These are phyloP conservation scores for Cephalophus harveyi DNA, from an alignment of 2,113 vertebrate genomes.

Conservation along the genomic window DNA sequence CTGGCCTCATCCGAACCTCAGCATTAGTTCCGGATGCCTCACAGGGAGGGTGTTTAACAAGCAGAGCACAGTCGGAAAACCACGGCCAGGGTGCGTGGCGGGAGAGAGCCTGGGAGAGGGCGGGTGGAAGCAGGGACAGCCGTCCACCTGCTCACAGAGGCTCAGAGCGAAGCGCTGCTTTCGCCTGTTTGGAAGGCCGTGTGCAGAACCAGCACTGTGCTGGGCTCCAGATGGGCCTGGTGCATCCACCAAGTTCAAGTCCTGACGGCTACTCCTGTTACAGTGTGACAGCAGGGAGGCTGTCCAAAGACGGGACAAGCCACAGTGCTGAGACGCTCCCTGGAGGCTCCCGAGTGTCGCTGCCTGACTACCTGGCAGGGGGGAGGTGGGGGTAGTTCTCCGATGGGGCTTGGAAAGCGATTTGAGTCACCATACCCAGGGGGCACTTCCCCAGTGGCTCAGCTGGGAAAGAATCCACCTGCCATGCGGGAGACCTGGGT, in stretches of 20 bases:
- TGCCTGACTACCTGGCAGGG: rapidly evolving
- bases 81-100: rapidly evolving
- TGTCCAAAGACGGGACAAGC: rapidly evolving
- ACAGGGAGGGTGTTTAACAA: background rate
- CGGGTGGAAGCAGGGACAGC: rapidly evolving
- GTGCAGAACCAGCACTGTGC: rapidly evolving
- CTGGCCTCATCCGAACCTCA: rapidly evolving
- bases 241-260: rapidly evolving
- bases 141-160: rapidly evolving
- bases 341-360: background rate
- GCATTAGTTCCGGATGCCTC: background rate
- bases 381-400: rapidly evolving
- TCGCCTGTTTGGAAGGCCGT: rapidly evolving
- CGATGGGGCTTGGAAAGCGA: background rate
- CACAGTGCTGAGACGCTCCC: rapidly evolving
- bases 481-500: background rate
- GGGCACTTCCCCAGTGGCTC: background rate
- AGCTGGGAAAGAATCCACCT: background rate
- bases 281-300: rapidly evolving
- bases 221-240: rapidly evolving
- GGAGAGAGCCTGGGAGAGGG: background rate
- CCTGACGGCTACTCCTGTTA: background rate
- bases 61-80: background rate
- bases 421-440: rapidly evolving
- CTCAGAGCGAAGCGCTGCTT: rapidly evolving